Base-by-base conservation (phyloP, 30 jellyfish, hydroid and myxozoan genomes). In the Phacellophora camtschatica region DNA sequence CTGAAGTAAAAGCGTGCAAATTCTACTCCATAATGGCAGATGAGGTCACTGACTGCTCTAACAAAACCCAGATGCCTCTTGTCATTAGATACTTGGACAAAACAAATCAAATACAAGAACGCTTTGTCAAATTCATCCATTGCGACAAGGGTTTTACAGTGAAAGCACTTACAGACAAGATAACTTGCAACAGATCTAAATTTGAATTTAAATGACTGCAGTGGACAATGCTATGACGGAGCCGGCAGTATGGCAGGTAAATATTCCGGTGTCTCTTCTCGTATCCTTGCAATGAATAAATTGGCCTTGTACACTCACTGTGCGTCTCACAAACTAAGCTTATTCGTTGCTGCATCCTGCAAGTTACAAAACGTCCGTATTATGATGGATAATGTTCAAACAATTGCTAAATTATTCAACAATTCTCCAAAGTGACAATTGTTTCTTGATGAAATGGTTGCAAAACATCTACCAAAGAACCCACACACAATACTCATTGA, bases 221-320 rank as follows among this genome's bases (percentile, higher is more conserved):
- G 88, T 8, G 88, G 88, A 23, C 88, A 83, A 36, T 77, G 95
- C 37, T 83, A 70, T 33, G 88, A 83, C 58, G 88, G 83, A 35
- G 88, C 88, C 0, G 94, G 94, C 2, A 69, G 55, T 57, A 83
- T 69, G 82, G 88, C 95, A 0, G 88, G 82, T 0, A 69, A 41
- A 39, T 57, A 25, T 55, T 41, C 88, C 55, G 94, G 94, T 30
- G 82, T 66, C 13, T 66, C 88, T 15, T 25, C 58, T 2, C 24
- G 83, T 11, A 70, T 71, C 34, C 70, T 24, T 2, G 19, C 11
- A 9, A 15, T 16, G 1, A 28, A 83, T 69, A 72, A 41, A 28
- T 18, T 19, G 30, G 94, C 94, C 12, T n/a, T 29, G 0, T 77
- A 77, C 37, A 32, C 39, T 13, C 90, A 77, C 43, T 61, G 90